phyloP scores from a whole-genome alignment of 2,113 vertebrate species.

The Albula goreensis region DNA sequence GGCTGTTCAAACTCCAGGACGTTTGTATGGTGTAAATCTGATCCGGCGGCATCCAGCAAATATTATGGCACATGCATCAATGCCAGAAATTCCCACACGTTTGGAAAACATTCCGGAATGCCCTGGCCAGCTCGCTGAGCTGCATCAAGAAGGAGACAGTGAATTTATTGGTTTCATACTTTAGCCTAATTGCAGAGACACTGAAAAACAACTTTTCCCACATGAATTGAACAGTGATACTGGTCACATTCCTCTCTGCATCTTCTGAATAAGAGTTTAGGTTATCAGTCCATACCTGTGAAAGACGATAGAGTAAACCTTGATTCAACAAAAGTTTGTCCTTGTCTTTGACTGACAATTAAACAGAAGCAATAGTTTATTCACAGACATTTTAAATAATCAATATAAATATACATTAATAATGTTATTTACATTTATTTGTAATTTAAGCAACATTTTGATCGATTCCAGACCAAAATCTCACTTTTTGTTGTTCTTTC shows the following conservation, averaged over 20 bases:
- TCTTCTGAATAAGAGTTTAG: neutral
- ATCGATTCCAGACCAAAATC: too few relatives aligned
- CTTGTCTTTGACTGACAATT: neutral
- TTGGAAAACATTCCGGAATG: slow-evolving; percentile 62
- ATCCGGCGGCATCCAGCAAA: slow-evolving; percentile 43
- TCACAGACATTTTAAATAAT: too few relatives aligned
- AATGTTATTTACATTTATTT: too few relatives aligned
- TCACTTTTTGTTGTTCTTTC: too few relatives aligned
- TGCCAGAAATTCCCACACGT: slow-evolving; percentile 55
- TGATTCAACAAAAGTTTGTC: neutral
- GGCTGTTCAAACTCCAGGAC: neutral
- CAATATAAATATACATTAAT: too few relatives aligned
- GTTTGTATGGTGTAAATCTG: slow-evolving; percentile 7
- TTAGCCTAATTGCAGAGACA: slow-evolving; percentile 23
- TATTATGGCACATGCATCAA: slow-evolving; percentile 49
- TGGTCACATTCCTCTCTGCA: neutral
- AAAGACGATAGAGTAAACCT: neutral
- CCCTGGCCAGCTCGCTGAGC: slow-evolving; percentile 51
- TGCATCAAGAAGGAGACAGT: neutral
- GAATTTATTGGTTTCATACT: slow-evolving; percentile 40
- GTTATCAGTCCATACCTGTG: neutral
- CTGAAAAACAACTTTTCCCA: slow-evolving; percentile 15
- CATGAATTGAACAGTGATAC: neutral
- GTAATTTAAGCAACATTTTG: too few relatives aligned
- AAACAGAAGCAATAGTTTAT: too few relatives aligned